A percentile compares a stretch with the other conserved stretches of the same genome.
phyloP scores from a whole-genome alignment of 2,113 vertebrate genomes.

The Lichenostomus cassidix region DNA sequence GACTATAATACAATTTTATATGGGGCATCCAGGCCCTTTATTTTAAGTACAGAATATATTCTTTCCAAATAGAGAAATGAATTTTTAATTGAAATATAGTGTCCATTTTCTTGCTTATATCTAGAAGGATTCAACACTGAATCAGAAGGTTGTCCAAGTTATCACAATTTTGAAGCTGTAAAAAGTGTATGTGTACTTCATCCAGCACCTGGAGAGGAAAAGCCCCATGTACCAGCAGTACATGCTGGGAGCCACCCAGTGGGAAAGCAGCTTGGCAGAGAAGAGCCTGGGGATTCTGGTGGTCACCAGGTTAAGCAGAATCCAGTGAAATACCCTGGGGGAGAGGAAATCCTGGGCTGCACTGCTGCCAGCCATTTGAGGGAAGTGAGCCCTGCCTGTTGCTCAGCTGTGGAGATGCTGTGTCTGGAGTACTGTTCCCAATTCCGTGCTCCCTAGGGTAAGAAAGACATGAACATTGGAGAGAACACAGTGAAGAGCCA shows the following conservation, averaged over 20 bases:
- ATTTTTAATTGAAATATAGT: neutral
- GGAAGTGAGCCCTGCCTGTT: neutral
- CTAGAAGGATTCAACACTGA: neutral
- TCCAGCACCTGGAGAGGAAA: neutral
- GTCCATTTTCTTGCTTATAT: neutral
- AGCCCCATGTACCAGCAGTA: neutral
- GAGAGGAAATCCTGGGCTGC: neutral
- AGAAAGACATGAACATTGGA: neutral
- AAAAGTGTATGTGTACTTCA: neutral
- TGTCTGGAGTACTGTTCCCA: neutral
- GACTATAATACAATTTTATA: neutral
- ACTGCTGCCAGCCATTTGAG: neutral
- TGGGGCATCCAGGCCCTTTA: neutral
- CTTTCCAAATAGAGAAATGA: neutral
- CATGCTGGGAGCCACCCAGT: fast-evolving
- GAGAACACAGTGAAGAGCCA: neutral
- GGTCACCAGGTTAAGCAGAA: neutral
- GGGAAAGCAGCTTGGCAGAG: neutral
- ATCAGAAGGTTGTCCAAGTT: neutral
- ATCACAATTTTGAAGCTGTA: neutral
- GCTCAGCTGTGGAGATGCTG: neutral
- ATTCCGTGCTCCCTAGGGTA: neutral
- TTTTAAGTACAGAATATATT: neutral
- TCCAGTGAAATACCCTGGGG: neutral
- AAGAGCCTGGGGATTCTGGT: neutral